Conservation (phyloP, 2,113 vertebrate species). For the Coptodon rendalli region DNA sequence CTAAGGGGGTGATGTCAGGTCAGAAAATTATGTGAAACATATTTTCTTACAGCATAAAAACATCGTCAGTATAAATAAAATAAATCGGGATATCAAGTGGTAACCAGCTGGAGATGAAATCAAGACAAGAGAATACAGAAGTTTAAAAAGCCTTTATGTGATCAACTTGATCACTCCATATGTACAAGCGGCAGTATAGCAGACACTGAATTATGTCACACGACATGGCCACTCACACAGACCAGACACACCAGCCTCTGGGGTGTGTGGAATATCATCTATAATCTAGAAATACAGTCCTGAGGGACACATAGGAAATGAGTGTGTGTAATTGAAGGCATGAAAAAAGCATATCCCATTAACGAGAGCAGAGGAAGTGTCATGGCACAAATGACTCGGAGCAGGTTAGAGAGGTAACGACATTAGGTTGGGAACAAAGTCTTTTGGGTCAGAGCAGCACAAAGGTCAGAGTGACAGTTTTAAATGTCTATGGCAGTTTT, state of each 20-base stretch:
- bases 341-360: constrained; percentile 41
- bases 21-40: background rate
- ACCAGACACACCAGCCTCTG: constrained; percentile 20
- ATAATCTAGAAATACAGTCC: constrained; percentile 52
- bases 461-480: background rate
- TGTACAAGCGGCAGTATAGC: background rate
- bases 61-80: background rate
- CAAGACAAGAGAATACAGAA: background rate
- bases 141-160: background rate
- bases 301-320: constrained; percentile 53
- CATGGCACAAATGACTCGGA: constrained; percentile 9
- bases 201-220: constrained; percentile 6
- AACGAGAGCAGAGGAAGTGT: constrained; percentile 35
- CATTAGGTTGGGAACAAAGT: constrained; percentile 16
- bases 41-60: background rate
- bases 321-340: constrained; percentile 47
- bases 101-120: background rate
- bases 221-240: background rate
- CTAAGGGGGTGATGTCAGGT: background rate
- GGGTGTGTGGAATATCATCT: constrained; percentile 32
- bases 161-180: background rate
- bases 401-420: constrained; percentile 11
- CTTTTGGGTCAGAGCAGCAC: background rate
- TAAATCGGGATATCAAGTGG: background rate
- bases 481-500: constrained; percentile 56